Base-by-base conservation (phyloP, 37 sponge, comb jelly and placozoan genomes). In the Ephydatia muelleri region DNA sequence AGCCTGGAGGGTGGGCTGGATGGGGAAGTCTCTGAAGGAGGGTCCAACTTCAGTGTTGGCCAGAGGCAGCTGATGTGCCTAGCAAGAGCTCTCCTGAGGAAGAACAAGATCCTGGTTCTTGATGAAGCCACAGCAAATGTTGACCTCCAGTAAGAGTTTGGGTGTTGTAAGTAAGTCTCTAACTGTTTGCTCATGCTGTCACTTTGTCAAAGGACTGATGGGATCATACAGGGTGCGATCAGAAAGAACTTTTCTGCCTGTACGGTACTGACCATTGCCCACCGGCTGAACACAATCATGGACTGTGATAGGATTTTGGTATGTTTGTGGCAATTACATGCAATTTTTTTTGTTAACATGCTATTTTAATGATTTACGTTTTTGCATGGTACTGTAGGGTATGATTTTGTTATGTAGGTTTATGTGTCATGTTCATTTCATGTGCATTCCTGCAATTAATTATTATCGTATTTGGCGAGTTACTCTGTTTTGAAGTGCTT, bases 221-320 rank as follows among this genome's bases (percentile, higher is more conserved):
- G 67, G 26, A 86, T 93, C 43, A 95, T 97, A 21, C 98, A 97
- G 80, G 64, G 78, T 70, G 83, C 88, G 16, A 86, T 97, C 8
- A 80, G 93, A 3, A 85, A 86, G 28, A 71, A 84, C 81, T 97
- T 97, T 73, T 34, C 68, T 13, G 88, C 93, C 37, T 91, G 96
- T 35, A 97, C 98, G 5, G 85, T 95, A 6, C 78, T 97, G 16
- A 93, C 95, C 38, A 93, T 97, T 49, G 97, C 97, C 39, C 97
- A 97, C 69, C 91, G 97, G 14, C 79, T 97, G n/a, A 88, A 97
- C 80, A 97, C 97, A 28, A 91, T 97, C 48, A 97, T 97, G 90
- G 97, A 97, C 40, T 89, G 84, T 38, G 91, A 92, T 68, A 87
- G 85, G 40, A 84, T 96, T 65, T 70, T 96, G 92, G 96, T 96